phyloP scores from a whole-genome alignment of 1,140 invertebrate species.

The Solenopsis fugax region DNA sequence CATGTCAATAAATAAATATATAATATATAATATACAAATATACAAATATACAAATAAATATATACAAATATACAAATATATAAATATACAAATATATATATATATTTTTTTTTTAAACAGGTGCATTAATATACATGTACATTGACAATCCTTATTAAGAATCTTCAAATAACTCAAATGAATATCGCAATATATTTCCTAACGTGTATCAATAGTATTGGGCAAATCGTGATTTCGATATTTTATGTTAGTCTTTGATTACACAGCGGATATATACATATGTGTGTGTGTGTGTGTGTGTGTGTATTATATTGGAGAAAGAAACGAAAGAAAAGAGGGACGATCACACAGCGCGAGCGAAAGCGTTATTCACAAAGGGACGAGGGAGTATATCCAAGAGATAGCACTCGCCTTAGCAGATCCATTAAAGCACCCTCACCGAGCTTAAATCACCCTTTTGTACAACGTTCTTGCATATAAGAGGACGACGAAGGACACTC shows the following conservation, averaged over 20 bases:
- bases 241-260: slow-evolving; percentile 40
- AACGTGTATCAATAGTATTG: slow-evolving; percentile 34
- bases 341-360: background rate
- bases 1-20: too few species aligned
- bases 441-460: slow-evolving; percentile 56
- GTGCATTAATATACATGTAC: background rate
- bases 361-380: slow-evolving; percentile 49
- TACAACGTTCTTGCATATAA: slow-evolving; percentile 32
- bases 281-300: too few species aligned
- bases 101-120: background rate
- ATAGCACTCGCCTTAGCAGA: slow-evolving; percentile 59
- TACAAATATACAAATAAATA: too few species aligned
- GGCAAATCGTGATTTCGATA: slow-evolving; percentile 51
- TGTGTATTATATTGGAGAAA: background rate
- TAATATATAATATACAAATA: too few species aligned
- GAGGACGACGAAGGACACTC: background rate
- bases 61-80: too few species aligned
- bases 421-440: slow-evolving; percentile 55
- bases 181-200: slow-evolving; percentile 31
- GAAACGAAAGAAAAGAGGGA: slow-evolving; percentile 14
- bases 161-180: slow-evolving; percentile 17
- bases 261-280: background rate
- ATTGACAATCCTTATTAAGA: background rate
- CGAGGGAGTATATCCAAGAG: slow-evolving; percentile 38
- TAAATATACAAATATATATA: too few species aligned